phyloP scores from a whole-genome alignment of 1,140 invertebrate species.

The Solenopsis invicta region DNA sequence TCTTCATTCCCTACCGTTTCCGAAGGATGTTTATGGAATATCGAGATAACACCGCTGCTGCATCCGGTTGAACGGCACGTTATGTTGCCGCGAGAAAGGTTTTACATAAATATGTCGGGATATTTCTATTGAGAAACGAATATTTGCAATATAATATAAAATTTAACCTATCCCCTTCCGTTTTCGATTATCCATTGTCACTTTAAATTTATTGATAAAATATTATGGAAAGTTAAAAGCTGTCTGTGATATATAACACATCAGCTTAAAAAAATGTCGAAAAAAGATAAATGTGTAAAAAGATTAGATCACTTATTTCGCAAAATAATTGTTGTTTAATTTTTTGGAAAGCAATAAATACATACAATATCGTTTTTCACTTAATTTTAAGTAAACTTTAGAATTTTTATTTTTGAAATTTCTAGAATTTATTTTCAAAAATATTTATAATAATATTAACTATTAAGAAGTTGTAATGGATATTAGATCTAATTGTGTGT shows the following conservation, averaged over 20 bases:
- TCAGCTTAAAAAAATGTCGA: background rate
- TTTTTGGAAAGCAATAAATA: background rate
- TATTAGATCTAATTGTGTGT: background rate
- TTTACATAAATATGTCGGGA: conserved; percentile 24
- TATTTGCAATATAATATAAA: conserved; percentile 41
- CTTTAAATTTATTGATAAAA: conserved; percentile 6
- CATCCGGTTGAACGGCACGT: conserved; percentile 26
- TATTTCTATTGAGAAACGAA: conserved; percentile 21
- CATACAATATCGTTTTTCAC: background rate
- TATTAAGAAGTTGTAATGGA: background rate
- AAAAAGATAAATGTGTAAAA: too few species aligned
- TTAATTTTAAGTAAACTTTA: conserved; percentile 1
- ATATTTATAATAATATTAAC: background rate
- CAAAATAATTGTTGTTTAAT: background rate
- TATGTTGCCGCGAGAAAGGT: conserved; percentile 26
- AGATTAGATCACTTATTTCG: background rate
- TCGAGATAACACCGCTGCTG: conserved; percentile 36
- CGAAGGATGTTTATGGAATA: conserved; percentile 56
- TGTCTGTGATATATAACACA: background rate
- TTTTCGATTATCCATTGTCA: conserved; percentile 9
- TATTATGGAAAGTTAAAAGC: background rate
- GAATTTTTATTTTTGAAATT: background rate
- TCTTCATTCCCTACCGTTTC: conserved; percentile 40
- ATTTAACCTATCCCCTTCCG: background rate
- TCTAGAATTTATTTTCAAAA: background rate